These are phyloP conservation scores for Pangasius mekongensis DNA, from an alignment of 2,797 vertebrate genomes.

Conservation along the genomic window DNA sequence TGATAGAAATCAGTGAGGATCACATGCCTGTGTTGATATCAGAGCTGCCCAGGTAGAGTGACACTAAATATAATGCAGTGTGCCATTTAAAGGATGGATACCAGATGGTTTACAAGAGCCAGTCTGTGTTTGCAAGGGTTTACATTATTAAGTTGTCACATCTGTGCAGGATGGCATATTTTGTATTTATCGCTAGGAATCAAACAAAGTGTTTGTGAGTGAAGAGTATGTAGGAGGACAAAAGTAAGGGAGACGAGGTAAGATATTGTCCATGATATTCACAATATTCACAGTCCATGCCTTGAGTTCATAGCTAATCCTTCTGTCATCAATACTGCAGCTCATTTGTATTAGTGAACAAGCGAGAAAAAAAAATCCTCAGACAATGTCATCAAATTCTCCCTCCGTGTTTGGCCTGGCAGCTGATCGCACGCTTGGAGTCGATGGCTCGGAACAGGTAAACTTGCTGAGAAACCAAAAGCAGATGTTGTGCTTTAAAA, in stretches of 20 bases:
- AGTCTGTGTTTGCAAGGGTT: conserved; percentile 64
- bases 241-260: conserved; percentile 28
- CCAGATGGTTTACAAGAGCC: conserved; percentile 71
- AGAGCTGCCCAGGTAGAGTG: conserved; percentile 56
- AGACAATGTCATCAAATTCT: conserved; percentile 42
- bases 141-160: conserved; percentile 73
- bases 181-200: conserved; percentile 61
- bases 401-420: conserved; percentile 50
- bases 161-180: conserved; percentile 65
- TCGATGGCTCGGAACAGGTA: conserved; percentile 68
- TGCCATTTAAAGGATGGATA: conserved; percentile 63
- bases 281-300: conserved; percentile 13
- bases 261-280: not conserved
- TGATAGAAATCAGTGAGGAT: conserved; percentile 53
- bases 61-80: conserved; percentile 64
- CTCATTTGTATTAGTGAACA: conserved; percentile 41
- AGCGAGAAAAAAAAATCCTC: conserved; percentile 26
- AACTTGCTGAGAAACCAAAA: conserved; percentile 60
- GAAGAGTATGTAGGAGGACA: conserved; percentile 41
- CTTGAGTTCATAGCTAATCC: conserved; percentile 32
- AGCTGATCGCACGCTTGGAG: conserved; percentile 48
- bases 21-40: conserved; percentile 53
- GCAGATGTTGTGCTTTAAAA: conserved; percentile 67
- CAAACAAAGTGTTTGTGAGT: conserved; percentile 61
- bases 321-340: conserved; percentile 27